Evolutionary conservation across 2,888 invertebrate species (phyloP).

Genomic region (Herminia tarsipennalis): DNA sequence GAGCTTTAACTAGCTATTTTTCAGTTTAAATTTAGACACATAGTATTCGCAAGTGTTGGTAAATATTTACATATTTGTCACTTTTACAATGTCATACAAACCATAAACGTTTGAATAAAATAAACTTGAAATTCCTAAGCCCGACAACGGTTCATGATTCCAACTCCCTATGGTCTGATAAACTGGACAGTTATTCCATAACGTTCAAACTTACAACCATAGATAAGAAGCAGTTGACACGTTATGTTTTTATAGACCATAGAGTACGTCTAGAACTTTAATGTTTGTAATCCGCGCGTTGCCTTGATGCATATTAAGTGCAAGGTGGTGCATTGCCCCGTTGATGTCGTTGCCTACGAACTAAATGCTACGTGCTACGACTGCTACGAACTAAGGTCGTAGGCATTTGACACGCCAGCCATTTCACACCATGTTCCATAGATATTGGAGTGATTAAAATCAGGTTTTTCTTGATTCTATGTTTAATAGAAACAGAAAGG

Average conservation of each 20-base stretch:
- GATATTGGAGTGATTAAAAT: neutral
- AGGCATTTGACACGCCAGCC: slow-evolving; percentile 34
- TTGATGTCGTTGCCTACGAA: slow-evolving; percentile 55
- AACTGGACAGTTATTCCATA: no score
- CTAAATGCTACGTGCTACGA: slow-evolving; percentile 6
- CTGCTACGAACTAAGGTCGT: slow-evolving; percentile 29
- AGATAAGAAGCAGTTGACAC: neutral
- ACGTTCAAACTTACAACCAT: no score
- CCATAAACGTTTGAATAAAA: no score
- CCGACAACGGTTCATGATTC: no score
- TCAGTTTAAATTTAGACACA: no score
- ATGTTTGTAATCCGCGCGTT: slow-evolving; percentile 44
- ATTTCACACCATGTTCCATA: slow-evolving; percentile 15
- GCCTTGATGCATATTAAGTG: slow-evolving; percentile 78
- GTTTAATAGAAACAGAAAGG: neutral
- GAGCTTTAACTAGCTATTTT: no score
- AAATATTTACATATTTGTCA: no score
- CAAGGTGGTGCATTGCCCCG: slow-evolving; percentile 79
- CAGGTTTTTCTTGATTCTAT: neutral
- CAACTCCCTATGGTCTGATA: no score
- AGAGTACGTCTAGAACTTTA: slow-evolving; percentile 14
- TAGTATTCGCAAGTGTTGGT: no score
- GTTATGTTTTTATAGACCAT: neutral
- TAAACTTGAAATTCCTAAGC: no score
- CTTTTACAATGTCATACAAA: no score